Base-by-base conservation (phyloP, 2,113 vertebrate genomes). In the Microcebus griseorufus region DNA sequence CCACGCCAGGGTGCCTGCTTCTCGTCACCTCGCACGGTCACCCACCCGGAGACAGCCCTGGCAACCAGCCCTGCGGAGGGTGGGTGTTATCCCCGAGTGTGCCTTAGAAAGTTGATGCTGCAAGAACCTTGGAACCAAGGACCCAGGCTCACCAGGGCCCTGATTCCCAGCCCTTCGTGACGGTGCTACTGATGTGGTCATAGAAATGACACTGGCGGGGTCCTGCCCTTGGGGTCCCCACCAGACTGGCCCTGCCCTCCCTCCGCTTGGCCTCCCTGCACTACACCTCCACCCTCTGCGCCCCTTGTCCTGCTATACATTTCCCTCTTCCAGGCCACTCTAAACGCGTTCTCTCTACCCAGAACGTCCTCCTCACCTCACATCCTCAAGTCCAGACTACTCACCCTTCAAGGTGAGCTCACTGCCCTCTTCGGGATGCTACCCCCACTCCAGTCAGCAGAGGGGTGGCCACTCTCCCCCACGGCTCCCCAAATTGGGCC, bases 221-320 rank as follows among this genome's bases (percentile, higher is more conserved):
- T 13, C 39, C 80, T 45, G 45, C 20, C 64, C 2, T 48, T 64
- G 9, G 62, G 51, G 29, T 51, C 37, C 72, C 16, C 34, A 10
- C 22, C 55, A 22, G 55, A 58, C 20, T 58, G 79, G n/a, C 6
- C 48, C 70, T 42, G 29, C 22, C 34, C 64, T 55, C 83, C n/a
- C 8, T 48, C 48, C 48, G 10, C 16, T 51, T 48, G 7, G 67
- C 32, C 42, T 18, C 18, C n/a, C 75, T 37, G n/a, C 11, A 20
- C 6, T 8, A 55, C 34, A 8, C 8, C 9, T 53, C 37, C 1
- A 1, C 6, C 3, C n/a, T 22, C 5, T 13, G 22, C 5, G 16
- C 45, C 18, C 90, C 48, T 67, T 51, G 17, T 29, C 53, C 32
- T 10, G 0, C 53, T 58, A 69, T 64, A 23, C 13, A 37, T 17